Evolutionary conservation across 2,888 invertebrate species (phyloP).

Genomic region (Podotricha telesiphe): DNA sequence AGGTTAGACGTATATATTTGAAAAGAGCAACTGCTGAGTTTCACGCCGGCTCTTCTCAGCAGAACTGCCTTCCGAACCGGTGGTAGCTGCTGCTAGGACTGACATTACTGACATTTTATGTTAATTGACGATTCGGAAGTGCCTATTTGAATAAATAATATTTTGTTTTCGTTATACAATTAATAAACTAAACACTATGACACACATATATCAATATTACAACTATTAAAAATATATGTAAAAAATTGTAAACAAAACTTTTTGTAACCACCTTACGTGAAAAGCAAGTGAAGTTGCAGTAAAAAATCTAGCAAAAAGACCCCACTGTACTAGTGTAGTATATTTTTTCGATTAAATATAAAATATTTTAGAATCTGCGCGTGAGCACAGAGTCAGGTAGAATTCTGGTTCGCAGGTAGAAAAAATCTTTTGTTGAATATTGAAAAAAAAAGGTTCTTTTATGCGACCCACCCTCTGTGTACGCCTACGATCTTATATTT

Average conservation of each 20-base stretch:
- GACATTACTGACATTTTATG: no score
- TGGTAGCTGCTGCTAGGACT: no score
- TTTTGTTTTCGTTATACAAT: no score
- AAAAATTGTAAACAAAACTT: constrained; percentile 62
- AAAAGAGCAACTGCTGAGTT: no score
- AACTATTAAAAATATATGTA: constrained; percentile 47
- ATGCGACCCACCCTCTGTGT: constrained; percentile 75
- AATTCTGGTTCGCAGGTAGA: constrained; percentile 79
- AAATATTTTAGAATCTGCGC: constrained; percentile 76
- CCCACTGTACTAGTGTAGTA: constrained; percentile 57
- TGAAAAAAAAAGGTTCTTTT: constrained; percentile 73
- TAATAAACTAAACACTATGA: no score
- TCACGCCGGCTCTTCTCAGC: no score
- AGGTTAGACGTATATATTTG: no score
- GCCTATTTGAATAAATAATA: no score
- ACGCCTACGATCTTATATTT: constrained; percentile 72
- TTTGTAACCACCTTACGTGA: constrained; percentile 60
- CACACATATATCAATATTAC: constrained; percentile 44
- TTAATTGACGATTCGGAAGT: no score
- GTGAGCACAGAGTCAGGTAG: constrained; percentile 69
- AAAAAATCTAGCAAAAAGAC: constrained; percentile 77
- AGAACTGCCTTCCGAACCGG: no score
- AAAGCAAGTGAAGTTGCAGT: constrained; percentile 72
- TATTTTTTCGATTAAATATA: constrained; percentile 60
- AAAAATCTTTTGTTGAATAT: constrained; percentile 74